Conservation (phyloP, 1,140 invertebrate species). For the Musca domestica region DNA sequence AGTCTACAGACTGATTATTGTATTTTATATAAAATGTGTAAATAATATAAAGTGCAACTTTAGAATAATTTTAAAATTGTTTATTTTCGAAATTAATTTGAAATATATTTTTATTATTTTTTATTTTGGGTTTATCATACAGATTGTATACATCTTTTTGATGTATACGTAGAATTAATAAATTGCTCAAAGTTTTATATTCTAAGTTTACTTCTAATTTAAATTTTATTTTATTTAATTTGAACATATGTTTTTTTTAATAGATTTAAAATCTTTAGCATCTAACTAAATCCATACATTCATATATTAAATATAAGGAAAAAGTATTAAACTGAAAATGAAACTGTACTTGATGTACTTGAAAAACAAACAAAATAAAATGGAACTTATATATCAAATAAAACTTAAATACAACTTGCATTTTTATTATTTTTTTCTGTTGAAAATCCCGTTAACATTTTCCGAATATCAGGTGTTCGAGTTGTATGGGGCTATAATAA, state of each 20-base stretch:
- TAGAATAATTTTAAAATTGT: conserved; percentile 2
- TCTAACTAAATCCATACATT: background rate
- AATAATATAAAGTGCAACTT: conserved; percentile 16
- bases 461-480: no score
- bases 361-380: conserved; percentile 3
- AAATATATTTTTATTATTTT: background rate
- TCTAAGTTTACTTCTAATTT: conserved; percentile 1
- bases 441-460: no score
- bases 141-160: background rate
- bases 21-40: conserved; percentile 16
- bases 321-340: conserved; percentile 6
- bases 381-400: background rate
- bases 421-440: no score
- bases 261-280: background rate
- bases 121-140: background rate
- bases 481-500: no score
- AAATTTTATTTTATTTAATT: background rate
- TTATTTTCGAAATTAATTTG: background rate
- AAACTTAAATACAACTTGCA: background rate
- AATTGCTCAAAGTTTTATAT: conserved; percentile 8
- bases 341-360: conserved; percentile 10
- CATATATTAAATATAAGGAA: conserved; percentile 5
- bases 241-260: background rate
- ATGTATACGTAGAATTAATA: background rate
- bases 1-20: conserved; percentile 19